A percentile compares a stretch with the other conserved stretches of the same genome.
Evolutionary conservation across 2,888 invertebrate genomes (phyloP).

Genomic region (Nezara viridula): DNA sequence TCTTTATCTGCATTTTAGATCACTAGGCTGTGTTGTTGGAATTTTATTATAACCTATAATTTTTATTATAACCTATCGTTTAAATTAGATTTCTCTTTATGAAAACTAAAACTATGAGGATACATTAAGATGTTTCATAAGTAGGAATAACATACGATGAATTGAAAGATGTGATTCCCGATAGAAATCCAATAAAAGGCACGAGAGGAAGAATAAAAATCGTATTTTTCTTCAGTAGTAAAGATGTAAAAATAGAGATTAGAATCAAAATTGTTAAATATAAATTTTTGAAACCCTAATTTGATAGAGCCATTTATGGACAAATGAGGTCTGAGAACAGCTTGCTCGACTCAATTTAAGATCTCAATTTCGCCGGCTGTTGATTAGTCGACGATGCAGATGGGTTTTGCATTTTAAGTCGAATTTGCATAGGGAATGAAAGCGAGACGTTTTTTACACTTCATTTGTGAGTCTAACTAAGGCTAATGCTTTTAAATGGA

Average conservation of each 20-base stretch:
- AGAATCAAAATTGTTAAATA: neutral
- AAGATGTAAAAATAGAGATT: neutral
- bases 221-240: too few species aligned
- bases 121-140: too few species aligned
- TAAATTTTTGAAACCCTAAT: neutral
- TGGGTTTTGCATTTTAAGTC: constrained; percentile 11
- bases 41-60: too few species aligned
- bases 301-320: neutral
- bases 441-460: neutral
- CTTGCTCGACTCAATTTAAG: neutral
- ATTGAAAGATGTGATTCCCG: too few species aligned
- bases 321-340: neutral
- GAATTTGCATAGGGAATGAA: neutral
- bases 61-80: too few species aligned
- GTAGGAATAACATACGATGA: too few species aligned
- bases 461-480: constrained; percentile 17
- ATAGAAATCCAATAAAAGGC: too few species aligned
- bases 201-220: too few species aligned
- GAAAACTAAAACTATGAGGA: too few species aligned
- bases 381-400: neutral
- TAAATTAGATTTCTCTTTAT: too few species aligned
- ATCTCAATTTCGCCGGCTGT: neutral
- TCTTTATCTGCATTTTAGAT: too few species aligned
- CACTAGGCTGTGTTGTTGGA: too few species aligned
- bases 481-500: neutral